These are phyloP conservation scores for Neoitamus cyanurus DNA, from an alignment of 2,888 invertebrate genomes.

Conservation along the genomic window DNA sequence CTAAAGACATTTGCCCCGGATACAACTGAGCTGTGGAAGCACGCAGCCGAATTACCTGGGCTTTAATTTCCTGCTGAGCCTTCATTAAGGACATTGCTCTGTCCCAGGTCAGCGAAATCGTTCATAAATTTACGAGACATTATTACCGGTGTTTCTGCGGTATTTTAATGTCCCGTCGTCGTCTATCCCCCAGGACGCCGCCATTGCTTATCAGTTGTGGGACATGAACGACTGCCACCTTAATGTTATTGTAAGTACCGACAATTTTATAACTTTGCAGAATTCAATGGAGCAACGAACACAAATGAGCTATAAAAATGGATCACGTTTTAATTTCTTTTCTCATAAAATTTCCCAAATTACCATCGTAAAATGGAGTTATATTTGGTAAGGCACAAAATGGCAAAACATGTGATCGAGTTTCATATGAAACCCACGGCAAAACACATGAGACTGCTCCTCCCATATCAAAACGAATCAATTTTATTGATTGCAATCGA, in stretches of 20 bases:
- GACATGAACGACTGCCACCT: not conserved
- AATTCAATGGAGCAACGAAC: not conserved
- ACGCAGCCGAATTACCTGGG: not conserved
- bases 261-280: not conserved
- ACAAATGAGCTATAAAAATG: conserved; percentile 26
- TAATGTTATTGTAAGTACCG: conserved; percentile 9
- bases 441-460: not conserved
- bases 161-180: not conserved
- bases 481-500: not conserved
- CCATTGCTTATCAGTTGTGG: not conserved
- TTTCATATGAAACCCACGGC: not conserved
- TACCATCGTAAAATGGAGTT: not conserved
- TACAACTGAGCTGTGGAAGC: not conserved
- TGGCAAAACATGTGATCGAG: not conserved
- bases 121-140: not conserved
- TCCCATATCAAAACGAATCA: not conserved
- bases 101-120: not conserved
- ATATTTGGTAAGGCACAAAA: not conserved
- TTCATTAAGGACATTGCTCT: not conserved
- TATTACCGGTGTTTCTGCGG: not conserved
- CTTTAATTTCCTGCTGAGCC: not conserved
- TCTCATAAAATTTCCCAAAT: conserved; percentile 4
- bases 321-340: conserved; percentile 32
- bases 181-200: not conserved
- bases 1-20: not conserved